Base-by-base conservation (phyloP, 2,113 vertebrate genomes). In the Dicrurus megarhynchus region DNA sequence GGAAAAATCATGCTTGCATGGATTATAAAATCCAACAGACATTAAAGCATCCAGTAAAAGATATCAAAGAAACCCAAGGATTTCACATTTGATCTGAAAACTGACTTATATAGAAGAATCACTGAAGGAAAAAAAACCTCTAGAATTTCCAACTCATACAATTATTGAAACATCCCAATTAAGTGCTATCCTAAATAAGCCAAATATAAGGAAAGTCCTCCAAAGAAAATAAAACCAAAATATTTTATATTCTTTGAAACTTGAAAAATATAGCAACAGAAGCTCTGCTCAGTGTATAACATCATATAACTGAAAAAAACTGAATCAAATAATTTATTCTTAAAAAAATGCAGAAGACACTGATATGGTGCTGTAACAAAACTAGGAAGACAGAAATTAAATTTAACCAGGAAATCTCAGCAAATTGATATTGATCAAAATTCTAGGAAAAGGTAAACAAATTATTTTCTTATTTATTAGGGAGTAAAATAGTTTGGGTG, bases 381-480 rank as follows among this genome's bases (percentile, higher is more conserved):
- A 39, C 26, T 57, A 69, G 82, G 33, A 67, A 16, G 20, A 60
- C 26, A 90, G 28, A 90, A 92, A 90, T 82, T 44, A 68, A 79
- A 93, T 96, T 90, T 82, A 87, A 70, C 30, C 22, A 90, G 57
- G 76, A 95, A 94, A 90, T 84, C 10, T 92, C 39, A 93, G 5
- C 12, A 92, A 92, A 89, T 56, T 87, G 11, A 26, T 94, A 95
- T 70, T 77, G 90, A 94, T 80, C 27, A 70, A 80, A 94, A 95
- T 50, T 83, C 49, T 79, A 92, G 47, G 46, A 82, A 64, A 76
- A 65, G 6, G 33, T 7, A 82, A 89, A 87, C 11, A 55, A 91
- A 79, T 71, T 52, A 23, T 76, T 86, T 93, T 65, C 26, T 79
- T 79, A 11, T 69, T 69, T 93, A 81, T 68, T 21, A 49, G 10